These are phyloP conservation scores for Eilema depressum DNA, from an alignment of 2,888 invertebrate species.

Conservation along the genomic window DNA sequence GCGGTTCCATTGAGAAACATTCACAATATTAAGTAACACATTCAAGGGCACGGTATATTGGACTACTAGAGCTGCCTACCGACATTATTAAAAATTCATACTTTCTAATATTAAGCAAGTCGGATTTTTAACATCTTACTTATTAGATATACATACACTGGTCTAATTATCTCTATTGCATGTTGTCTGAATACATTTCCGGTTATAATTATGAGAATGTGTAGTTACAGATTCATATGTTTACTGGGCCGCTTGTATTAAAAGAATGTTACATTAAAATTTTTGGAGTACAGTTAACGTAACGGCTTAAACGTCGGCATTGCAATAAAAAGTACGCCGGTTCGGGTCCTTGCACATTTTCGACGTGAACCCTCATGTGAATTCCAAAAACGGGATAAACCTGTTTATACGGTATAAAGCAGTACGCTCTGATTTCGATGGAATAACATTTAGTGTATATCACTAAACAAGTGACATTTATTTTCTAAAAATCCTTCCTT, in stretches of 20 bases:
- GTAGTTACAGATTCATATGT: background rate
- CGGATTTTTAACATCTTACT: conserved; percentile 16
- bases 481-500: too few relatives aligned
- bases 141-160: conserved; percentile 1
- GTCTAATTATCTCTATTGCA: conserved; percentile 17
- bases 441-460: too few relatives aligned
- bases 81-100: conserved; percentile 11
- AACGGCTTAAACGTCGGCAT: background rate
- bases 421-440: too few relatives aligned
- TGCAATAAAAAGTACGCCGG: background rate
- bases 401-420: background rate
- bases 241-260: background rate
- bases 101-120: conserved; percentile 29
- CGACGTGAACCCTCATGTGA: background rate
- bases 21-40: conserved; percentile 39
- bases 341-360: background rate
- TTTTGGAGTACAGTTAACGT: background rate
- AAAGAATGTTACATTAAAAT: too few relatives aligned
- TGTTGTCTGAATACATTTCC: conserved; percentile 13
- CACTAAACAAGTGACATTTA: too few relatives aligned
- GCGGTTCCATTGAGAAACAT: conserved; percentile 34
- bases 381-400: background rate
- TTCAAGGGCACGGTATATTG: conserved; percentile 35
- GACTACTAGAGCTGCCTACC: conserved; percentile 14
- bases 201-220: conserved; percentile 6